Evolutionary conservation across 1,140 invertebrate genomes (phyloP), one percentile per base, ranked within the genome.

Genomic region (Apis mellifera): DNA sequence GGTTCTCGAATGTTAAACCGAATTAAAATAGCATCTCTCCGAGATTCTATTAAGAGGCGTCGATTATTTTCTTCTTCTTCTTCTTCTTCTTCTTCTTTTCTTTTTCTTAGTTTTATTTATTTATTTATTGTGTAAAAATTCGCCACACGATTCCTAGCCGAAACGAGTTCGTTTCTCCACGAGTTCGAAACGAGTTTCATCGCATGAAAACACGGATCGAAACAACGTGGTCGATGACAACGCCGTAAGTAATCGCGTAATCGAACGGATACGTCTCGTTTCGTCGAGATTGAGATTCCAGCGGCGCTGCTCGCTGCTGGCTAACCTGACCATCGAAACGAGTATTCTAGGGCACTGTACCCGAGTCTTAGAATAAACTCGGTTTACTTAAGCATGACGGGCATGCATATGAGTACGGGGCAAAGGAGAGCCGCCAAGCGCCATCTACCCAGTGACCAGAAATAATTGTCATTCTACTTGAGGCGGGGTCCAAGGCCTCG

Each of bases 391-490:
- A 90, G 91, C 90, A 92, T 92, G 91, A 92, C 91, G 89, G 84
- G 92, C 91, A 92, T 93, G 91, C 91, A 91, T 92, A 92, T 90
- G 87, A 91, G 90, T 87, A 85, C 83, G 84, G 84, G 86, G 87
- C 87, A 89, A 90, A 92, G 91, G 91, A 88, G 90, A 88, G 89
- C 86, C 90, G 91, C 88, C 90, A 91, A 92, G 91, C 89, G 91
- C 91, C 91, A 91, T 91, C 89, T 91, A 92, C 89, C 87, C 89
- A 90, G 91, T 90, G 90, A 90, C 90, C 88, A 89, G 90, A 90
- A 90, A 92, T 91, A 92, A 93, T 93, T 93, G 92, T 93, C 91
- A 93, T 93, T 92, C 90, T 85, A 88, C 82, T 86, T 82, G 81
- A 75, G 86, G 65, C 81, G 78, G 84, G 86, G 77, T 26, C 78